Evolutionary conservation across 2,888 invertebrate genomes (phyloP).

Genomic region (Cepaea hortensis): DNA sequence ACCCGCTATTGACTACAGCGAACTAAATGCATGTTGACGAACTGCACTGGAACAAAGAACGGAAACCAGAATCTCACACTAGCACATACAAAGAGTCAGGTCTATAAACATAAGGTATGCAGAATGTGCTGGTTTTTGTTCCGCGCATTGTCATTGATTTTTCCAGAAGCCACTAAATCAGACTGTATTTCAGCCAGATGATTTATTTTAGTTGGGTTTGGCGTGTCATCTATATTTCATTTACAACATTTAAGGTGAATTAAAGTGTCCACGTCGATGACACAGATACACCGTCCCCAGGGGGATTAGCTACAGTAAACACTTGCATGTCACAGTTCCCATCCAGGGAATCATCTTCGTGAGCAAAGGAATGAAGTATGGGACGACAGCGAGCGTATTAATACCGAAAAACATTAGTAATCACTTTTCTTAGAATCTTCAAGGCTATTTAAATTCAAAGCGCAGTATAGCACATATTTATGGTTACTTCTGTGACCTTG

Average conservation of each 20-base stretch:
- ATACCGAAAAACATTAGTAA: no score
- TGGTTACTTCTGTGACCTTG: no score
- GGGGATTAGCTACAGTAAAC: no score
- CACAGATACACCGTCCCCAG: not conserved
- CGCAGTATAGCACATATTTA: no score
- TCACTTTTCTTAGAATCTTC: no score
- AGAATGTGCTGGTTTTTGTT: not conserved
- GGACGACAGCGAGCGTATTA: no score
- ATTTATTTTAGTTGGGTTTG: not conserved
- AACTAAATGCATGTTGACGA: not conserved
- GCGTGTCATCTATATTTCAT: not conserved
- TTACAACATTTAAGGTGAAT: constrained; percentile 6
- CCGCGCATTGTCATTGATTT: not conserved
- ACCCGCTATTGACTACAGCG: no score
- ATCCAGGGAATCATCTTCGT: no score
- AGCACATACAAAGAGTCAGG: not conserved
- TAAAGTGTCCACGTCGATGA: not conserved
- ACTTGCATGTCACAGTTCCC: no score
- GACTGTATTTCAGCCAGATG: not conserved
- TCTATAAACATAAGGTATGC: not conserved
- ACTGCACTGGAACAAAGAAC: not conserved
- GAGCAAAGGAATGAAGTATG: no score
- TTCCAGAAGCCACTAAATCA: not conserved
- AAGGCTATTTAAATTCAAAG: no score
- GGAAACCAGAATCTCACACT: not conserved